Base-by-base conservation (phyloP, 2,797 vertebrate genomes). In the Otolemur crassicaudatus region DNA sequence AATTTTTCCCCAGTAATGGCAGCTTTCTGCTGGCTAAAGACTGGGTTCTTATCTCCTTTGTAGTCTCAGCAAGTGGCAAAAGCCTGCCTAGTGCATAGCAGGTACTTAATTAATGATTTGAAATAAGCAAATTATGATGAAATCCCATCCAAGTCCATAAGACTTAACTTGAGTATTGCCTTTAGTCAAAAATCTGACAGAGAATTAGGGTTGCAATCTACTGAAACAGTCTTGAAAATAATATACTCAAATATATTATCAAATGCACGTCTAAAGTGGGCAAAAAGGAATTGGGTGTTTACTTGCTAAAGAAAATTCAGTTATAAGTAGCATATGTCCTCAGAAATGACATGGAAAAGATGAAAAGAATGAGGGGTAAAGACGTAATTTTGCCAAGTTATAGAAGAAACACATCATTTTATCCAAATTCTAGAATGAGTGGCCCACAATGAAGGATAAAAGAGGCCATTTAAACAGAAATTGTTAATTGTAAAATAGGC, bases 21-120 rank as follows among this genome's bases (percentile, higher is more conserved):
- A 77, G 53, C 40, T 61, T 83, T 73, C 49, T 58, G 1, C 9
- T 69, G 13, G 5, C 6, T 7, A 29, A 6, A 0, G 4, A 5
- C 22, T 40, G 0, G 3, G 0, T 81, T 75, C 1, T 27, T 5
- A 17, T 53, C 40, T 63, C 22, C 17, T 60, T 6, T 53, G 0
- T 37, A 25, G 12, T 85, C 12, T 90, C 27, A 67, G 31, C 31
- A 31, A 89, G 16, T 60, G 61, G 3, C 29, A 91, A 13, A 73
- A 9, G 1, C 13, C 29, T 61, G 12, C 0, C 0, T 60, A 72
- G 7, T 17, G 5, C 19, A 82, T 9, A 46, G 12, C 2, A 77
- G 17, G 3, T 5, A 11, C 3, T 61, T 31, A 89, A 16, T 19
- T 4, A 60, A 13, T 14, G 2, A 56, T 46, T 17, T 63, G 34